Evolutionary conservation across 1,140 invertebrate species (phyloP), one percentile per base, ranked within the genome.

Genomic region (Ceratosolen fusciceps): DNA sequence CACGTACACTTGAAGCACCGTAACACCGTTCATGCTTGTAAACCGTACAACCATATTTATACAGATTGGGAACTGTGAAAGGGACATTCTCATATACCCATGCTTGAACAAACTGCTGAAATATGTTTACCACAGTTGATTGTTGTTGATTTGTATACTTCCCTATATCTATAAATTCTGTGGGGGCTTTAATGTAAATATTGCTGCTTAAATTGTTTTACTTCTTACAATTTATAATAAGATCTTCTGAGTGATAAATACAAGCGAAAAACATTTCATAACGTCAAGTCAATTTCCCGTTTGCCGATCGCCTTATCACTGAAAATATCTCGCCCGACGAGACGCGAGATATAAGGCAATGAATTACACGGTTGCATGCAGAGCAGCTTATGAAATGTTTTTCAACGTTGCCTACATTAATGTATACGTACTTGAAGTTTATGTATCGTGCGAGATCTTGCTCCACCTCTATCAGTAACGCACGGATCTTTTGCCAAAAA

Each of bases 51-150:
- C 78, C 56, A 79, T 77, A 86, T 84, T 88, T 87, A 88, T 88
- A 91, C 91, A 92, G 91, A 92, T 92, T 92, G 91, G 91, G 90
- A 91, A 91, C 91, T 92, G 89, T 91, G 90, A 92, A 92, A 92
- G 91, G 91, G 91, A 92, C 92, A 92, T 92, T 93, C 92, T 93
- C 92, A 92, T 92, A 91, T 92, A 90, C 88, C 89, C 88, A 90
- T 91, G 90, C 90, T 91, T 89, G 83, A 88, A 49, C n/a, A 71
- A 75, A 70, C 54, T 77, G 68, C 74, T 80, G 67, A 21, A 80
- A 72, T 52, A 72, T 88, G 86, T 88, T 86, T 86, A 85, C 83
- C 85, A 83, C 85, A 85, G 85, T 84, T 89, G 78, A 86, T 85
- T 89, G 86, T 86, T n/a, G n/a, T n/a, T 86, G 86, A 84, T 85